phyloP scores from a whole-genome alignment of 2,113 vertebrate genomes.

The Tachysurus fulvidraco region DNA sequence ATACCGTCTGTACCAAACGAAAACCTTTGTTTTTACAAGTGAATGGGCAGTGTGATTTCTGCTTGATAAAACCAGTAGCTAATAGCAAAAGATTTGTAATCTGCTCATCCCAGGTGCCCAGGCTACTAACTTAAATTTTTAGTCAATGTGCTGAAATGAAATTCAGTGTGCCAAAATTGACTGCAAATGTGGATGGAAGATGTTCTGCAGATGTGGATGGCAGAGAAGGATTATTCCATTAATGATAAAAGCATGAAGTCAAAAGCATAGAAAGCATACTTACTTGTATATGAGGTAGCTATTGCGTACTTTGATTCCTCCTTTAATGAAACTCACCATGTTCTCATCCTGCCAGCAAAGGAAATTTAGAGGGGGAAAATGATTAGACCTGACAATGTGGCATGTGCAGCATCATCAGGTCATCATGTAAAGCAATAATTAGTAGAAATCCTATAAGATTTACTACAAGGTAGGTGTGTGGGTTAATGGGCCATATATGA shows the following conservation, averaged over 20 bases:
- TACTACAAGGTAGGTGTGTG: not conserved
- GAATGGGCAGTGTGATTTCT: not conserved
- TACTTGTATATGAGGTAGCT: constrained; percentile 84
- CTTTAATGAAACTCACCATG: constrained; percentile 85
- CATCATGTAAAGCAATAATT: constrained; percentile 1
- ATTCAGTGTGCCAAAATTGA: not conserved
- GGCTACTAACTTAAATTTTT: not conserved
- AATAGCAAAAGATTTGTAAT: not conserved
- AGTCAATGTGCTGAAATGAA: not conserved
- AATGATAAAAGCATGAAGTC: constrained; percentile 15
- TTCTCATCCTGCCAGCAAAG: constrained; percentile 75
- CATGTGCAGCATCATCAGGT: not conserved
- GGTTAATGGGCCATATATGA: not conserved
- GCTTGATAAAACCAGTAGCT: not conserved
- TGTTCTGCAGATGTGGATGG: not conserved
- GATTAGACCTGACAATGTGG: not conserved
- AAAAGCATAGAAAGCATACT: constrained; percentile 55
- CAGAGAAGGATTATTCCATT: not conserved
- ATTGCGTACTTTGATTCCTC: constrained; percentile 82
- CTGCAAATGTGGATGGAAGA: not conserved
- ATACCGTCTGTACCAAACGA: not conserved
- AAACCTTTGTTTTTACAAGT: not conserved
- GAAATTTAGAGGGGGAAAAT: not conserved
- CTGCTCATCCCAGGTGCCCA: not conserved
- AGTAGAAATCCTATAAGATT: not conserved